These are phyloP conservation scores for Bemisia tabaci DNA, from an alignment of 1,140 invertebrate genomes.

Conservation along the genomic window DNA sequence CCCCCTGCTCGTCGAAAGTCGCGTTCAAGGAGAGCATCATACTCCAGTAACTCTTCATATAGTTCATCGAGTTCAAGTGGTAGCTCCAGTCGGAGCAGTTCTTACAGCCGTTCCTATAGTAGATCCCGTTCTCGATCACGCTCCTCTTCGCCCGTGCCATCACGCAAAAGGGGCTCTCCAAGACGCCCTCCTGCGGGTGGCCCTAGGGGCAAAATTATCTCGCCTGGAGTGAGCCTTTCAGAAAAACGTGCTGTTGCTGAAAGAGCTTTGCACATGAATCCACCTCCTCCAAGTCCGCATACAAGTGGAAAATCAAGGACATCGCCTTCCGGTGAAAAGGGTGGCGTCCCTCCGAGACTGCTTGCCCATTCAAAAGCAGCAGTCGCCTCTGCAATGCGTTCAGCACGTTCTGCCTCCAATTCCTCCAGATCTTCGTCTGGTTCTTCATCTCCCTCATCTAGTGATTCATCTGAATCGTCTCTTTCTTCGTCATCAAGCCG, in stretches of 20 bases:
- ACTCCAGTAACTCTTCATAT: slow-evolving; percentile 62
- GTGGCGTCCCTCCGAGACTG: slow-evolving; percentile 16
- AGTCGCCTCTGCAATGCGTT: slow-evolving; percentile 6
- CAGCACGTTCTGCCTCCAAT: slow-evolving; percentile 13
- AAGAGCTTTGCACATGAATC: slow-evolving; percentile 24
- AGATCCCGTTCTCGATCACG: slow-evolving; percentile 31
- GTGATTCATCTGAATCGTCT: slow-evolving; percentile 36
- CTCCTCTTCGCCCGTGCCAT: slow-evolving; percentile 26
- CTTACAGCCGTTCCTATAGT: slow-evolving; percentile 4
- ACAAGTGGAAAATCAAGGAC: slow-evolving; percentile 1
- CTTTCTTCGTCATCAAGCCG: slow-evolving; percentile 36
- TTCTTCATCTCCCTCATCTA: slow-evolving; percentile 30
- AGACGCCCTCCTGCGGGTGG: slow-evolving; percentile 12
- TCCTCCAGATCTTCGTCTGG: slow-evolving; percentile 16
- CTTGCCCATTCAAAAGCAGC: slow-evolving; percentile 17
- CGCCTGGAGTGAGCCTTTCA: slow-evolving; percentile 6
- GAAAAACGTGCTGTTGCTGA: slow-evolving; percentile 22
- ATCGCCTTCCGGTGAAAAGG: slow-evolving; percentile 1
- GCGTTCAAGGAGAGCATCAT: slow-evolving; percentile 40
- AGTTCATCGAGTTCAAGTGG: slow-evolving; percentile 48
- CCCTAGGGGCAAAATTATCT: background rate
- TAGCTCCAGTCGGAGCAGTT: slow-evolving; percentile 4
- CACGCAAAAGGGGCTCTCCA: background rate
- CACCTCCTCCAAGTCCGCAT: slow-evolving; percentile 16
- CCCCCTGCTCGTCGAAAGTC: slow-evolving; percentile 40